A percentile compares a stretch with the other conserved stretches of the same genome.
Conservation (phyloP, 1,140 invertebrate species). For the Musca domestica region DNA sequence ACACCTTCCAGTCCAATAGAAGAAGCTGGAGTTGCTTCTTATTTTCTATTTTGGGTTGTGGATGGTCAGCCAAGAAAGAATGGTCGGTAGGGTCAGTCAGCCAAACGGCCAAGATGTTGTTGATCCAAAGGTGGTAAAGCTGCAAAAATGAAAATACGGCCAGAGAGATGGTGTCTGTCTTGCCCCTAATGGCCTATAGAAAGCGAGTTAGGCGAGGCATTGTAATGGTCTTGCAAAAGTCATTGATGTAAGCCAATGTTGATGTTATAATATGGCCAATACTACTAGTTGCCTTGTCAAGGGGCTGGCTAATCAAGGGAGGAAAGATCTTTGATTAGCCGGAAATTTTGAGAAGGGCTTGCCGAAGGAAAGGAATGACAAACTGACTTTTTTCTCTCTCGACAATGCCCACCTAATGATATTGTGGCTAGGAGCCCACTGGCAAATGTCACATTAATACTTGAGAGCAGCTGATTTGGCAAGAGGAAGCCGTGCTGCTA, state of each 20-base stretch:
- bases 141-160: constrained; percentile 1
- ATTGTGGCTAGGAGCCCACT: constrained; percentile 11
- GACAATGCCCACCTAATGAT: constrained; percentile 17
- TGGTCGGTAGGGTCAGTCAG: no score
- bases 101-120: neutral
- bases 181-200: no score
- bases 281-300: neutral
- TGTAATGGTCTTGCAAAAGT: neutral
- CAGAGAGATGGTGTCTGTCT: no score
- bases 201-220: no score
- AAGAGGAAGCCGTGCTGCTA: no score
- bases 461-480: neutral
- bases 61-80: no score
- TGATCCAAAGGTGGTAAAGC: constrained; percentile 12
- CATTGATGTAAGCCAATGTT: neutral
- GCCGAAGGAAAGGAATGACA: neutral
- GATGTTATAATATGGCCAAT: neutral
- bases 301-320: neutral
- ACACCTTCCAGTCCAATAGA: constrained; percentile 1
- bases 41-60: no score
- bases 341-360: neutral
- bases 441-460: constrained; percentile 12
- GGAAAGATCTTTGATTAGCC: constrained; percentile 12
- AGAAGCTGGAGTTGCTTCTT: neutral
- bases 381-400: constrained; percentile 7